Conservation (phyloP, 2,888 invertebrate species). For the Nysson spinosus region DNA sequence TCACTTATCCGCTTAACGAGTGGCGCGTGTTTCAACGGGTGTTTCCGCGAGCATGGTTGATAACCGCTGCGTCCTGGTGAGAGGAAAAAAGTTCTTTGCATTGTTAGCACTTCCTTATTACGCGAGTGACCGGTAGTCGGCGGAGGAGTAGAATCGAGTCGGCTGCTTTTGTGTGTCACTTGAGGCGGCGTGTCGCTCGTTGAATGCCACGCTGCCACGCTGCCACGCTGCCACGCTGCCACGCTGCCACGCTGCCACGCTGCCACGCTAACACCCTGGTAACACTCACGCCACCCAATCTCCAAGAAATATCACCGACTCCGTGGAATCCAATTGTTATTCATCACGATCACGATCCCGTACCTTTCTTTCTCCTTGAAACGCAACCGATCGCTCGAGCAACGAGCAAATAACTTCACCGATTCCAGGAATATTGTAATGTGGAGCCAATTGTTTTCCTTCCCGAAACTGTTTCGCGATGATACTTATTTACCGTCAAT, state of each 20-base stretch:
- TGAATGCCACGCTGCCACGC: constrained; percentile 61
- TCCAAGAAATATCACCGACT: constrained; percentile 40
- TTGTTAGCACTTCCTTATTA: constrained; percentile 66
- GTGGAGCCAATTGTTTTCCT: too few relatives aligned
- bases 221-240: too few relatives aligned
- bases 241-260: too few relatives aligned
- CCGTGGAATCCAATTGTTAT: constrained; percentile 6
- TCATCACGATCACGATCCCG: neutral
- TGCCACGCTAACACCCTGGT: constrained; percentile 50
- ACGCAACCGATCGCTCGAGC: neutral
- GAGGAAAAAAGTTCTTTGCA: constrained; percentile 54
- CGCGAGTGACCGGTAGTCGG: constrained; percentile 63
- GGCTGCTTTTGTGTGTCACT: constrained; percentile 68
- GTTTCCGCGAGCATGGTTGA: too few relatives aligned
- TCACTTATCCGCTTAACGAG: too few relatives aligned
- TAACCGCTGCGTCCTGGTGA: constrained; percentile 28
- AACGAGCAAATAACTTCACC: too few relatives aligned
- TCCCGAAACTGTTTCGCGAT: too few relatives aligned
- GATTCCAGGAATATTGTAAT: too few relatives aligned
- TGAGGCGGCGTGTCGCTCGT: constrained; percentile 60
- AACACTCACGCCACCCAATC: constrained; percentile 50
- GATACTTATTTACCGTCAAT: too few relatives aligned
- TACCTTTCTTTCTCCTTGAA: too few relatives aligned
- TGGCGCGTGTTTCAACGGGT: too few relatives aligned
- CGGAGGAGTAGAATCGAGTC: constrained; percentile 50